Percentiles rank a stretch among this genome's conserved stretches.
Evolutionary conservation across 2,888 invertebrate species (phyloP).

Genomic region (Ophion ellenae): DNA sequence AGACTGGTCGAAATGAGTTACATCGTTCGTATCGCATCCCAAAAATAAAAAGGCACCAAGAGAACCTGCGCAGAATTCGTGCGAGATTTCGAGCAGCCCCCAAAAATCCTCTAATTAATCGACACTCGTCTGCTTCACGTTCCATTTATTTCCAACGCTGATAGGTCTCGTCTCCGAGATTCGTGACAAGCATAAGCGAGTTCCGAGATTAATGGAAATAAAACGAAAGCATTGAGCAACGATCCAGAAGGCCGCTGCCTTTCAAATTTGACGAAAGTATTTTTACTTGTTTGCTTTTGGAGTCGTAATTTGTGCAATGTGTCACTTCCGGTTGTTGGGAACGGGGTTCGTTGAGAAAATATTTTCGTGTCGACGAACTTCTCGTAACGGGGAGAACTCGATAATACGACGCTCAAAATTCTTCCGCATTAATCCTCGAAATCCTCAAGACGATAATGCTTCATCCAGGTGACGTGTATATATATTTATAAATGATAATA

Average conservation of each 20-base stretch:
- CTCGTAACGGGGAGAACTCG: background rate
- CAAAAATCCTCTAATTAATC: constrained; percentile 1
- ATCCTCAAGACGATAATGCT: constrained; percentile 31
- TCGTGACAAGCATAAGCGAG: background rate
- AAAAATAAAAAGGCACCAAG: background rate
- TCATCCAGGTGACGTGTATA: background rate
- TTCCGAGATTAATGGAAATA: background rate
- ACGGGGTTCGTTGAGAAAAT: constrained; percentile 3
- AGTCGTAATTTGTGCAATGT: background rate
- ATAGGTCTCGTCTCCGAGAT: background rate
- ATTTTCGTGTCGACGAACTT: constrained; percentile 25
- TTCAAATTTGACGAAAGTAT: background rate
- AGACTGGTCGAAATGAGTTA: background rate
- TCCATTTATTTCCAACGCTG: constrained; percentile 15
- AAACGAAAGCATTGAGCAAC: background rate
- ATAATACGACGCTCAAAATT: constrained; percentile 12
- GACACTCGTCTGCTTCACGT: constrained; percentile 1
- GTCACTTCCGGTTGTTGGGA: background rate
- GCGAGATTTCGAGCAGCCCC: background rate
- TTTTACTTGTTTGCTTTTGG: background rate
- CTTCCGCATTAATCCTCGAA: constrained; percentile 24
- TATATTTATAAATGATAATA: constrained; percentile 22
- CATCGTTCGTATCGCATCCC: background rate
- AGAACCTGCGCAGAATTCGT: background rate
- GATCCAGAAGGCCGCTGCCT: too few relatives aligned